These are phyloP conservation scores for rabbit (Oryctolagus cuniculus) DNA, from an alignment of 2,113 vertebrate species.

Conservation along the genomic window mOryCun1.1 NC_091438.1:94121501-94122000, in stretches of 20 bases:
- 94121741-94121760: not conserved
- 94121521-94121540: too few relatives aligned
- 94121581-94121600: too few relatives aligned
- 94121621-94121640: not conserved
- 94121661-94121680: slow-evolving; percentile 42
- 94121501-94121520: too few relatives aligned
- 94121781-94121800: not conserved
- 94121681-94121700: slow-evolving; percentile 7
- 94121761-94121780: not conserved
- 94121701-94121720: slow-evolving; percentile 53
- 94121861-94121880: not conserved
- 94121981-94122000: slow-evolving; percentile 97
- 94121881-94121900: slow-evolving; percentile 49
- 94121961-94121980: slow-evolving; percentile 99
- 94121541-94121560: too few relatives aligned
- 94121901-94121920: slow-evolving; percentile 60
- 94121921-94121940: slow-evolving; percentile 62
- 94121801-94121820: slow-evolving; percentile 18
- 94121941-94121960: slow-evolving; percentile 98
- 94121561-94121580: too few relatives aligned
- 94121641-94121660: not conserved
- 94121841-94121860: not conserved
- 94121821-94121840: not conserved
- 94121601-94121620: too few relatives aligned
- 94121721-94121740: not conserved